Evolutionary conservation across 2,113 vertebrate species (phyloP), one percentile per base, ranked within the genome.

Genomic region (Naja naja): DNA sequence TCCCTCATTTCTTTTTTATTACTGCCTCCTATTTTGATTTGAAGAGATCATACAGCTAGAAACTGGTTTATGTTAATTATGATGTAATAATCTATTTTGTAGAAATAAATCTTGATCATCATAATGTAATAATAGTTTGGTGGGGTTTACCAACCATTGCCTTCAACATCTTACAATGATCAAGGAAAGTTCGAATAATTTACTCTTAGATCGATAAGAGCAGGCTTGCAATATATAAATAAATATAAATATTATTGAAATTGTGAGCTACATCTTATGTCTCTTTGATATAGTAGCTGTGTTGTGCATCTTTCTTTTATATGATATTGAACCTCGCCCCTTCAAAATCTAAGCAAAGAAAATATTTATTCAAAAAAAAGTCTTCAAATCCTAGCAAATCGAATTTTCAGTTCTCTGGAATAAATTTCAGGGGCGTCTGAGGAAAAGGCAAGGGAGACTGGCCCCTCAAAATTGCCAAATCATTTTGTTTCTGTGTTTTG

Each of bases 1-100:
- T 91, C 95, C 54, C 2, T 69, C 58, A 3, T n/a, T 89, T 88
- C 94, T 94, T 90, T 87, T 93, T 94, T 95, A 90, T 93, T 91
- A 43, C 55, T 92, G 47, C 23, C 18, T 89, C 90, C 52, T 81
- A n/a, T 10, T 93, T 22, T 39, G 91, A 49, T 92, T 85, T 60
- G 85, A 34, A 95, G 93, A 43, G 90, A 53, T 87, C 93, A 81
- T 3, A 58, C 90, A 43, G 20, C 47, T 90, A 58, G 94, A 93
- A 90, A 22, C 85, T 64, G 20, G 16, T 14, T 88, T 45, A 88
- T 0, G 1, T n/a, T 81, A 45, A 10, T n/a, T 91, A 47, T 45
- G 85, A 86, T 56, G 30, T 25, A 92, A 94, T 92, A 90, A 0
- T 2, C 90, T n/a, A 69, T 1, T 18, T 54, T 90, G 49, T 92